A percentile compares a stretch with the other conserved stretches of the same genome.
These are phyloP conservation scores for Lasioglossum lativentre DNA, from an alignment of 2,888 invertebrate species.

Conservation along the genomic window DNA sequence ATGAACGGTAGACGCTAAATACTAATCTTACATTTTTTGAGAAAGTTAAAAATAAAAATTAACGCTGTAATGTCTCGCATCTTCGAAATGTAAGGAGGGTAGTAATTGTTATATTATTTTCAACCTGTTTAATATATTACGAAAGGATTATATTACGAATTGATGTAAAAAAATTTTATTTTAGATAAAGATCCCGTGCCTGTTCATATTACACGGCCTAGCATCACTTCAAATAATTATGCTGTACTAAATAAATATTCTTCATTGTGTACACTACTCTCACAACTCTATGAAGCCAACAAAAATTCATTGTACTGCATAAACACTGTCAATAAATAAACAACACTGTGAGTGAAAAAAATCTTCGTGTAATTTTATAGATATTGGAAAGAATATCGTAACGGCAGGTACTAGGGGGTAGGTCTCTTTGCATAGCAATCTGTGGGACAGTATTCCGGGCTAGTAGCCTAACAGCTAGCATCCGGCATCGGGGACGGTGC, in stretches of 20 bases:
- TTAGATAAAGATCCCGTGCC: too few relatives aligned
- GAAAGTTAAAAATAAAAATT: too few relatives aligned
- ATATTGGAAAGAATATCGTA: not conserved
- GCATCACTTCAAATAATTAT: not conserved
- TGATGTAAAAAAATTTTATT: too few relatives aligned
- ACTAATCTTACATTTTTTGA: too few relatives aligned
- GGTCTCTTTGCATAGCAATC: not conserved
- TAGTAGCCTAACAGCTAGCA: slow-evolving; percentile 3
- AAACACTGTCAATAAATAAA: not conserved
- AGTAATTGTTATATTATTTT: too few relatives aligned
- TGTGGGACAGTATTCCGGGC: not conserved
- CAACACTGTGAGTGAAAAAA: not conserved
- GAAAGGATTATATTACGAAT: too few relatives aligned
- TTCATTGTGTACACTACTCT: not conserved
- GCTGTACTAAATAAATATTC: not conserved
- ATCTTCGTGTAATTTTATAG: not conserved
- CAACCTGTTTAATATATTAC: too few relatives aligned
- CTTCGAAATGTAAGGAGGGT: too few relatives aligned
- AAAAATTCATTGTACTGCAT: not conserved
- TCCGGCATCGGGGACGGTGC: not conserved
- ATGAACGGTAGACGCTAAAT: too few relatives aligned
- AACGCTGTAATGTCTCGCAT: too few relatives aligned
- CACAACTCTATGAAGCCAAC: not conserved
- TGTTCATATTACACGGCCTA: too few relatives aligned
- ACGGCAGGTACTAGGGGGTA: not conserved